These are phyloP conservation scores for Caenorhabditis sp. DNA, from an alignment of 2,888 invertebrate genomes.

Conservation along the genomic window DNA sequence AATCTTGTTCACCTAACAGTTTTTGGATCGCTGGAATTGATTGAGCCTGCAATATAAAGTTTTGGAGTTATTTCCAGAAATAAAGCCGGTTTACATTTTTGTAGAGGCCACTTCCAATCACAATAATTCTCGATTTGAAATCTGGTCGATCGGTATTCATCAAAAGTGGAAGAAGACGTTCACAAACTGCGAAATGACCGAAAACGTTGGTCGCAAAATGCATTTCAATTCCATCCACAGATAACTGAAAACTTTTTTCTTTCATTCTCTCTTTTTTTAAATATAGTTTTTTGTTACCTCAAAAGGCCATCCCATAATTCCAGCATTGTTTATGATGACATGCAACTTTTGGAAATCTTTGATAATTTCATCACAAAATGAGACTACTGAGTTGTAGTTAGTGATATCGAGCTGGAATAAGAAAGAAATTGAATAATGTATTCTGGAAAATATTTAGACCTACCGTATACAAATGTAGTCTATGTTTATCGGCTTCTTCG, in stretches of 20 bases:
- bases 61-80: too few species aligned
- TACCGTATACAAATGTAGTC: conserved; percentile 39
- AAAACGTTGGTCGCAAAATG: conserved; percentile 85
- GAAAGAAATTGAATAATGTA: too few species aligned
- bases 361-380: conserved; percentile 41
- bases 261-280: background rate
- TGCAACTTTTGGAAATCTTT: conserved; percentile 74
- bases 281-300: conserved; percentile 46
- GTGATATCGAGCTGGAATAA: conserved; percentile 54
- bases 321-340: conserved; percentile 84
- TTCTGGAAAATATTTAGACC: background rate
- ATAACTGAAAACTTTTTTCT: conserved; percentile 75
- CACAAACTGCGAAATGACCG: conserved; percentile 84
- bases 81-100: conserved; percentile 59
- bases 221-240: conserved; percentile 79
- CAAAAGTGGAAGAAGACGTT: conserved; percentile 72
- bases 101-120: conserved; percentile 71
- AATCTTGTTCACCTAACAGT: conserved; percentile 48
- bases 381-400: conserved; percentile 44
- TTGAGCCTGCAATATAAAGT: conserved; percentile 24
- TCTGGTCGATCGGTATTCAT: conserved; percentile 76
- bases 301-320: conserved; percentile 77
- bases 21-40: conserved; percentile 35
- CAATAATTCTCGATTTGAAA: conserved; percentile 72
- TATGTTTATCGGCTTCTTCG: conserved; percentile 13